Evolutionary conservation across 2,113 vertebrate species (phyloP).

Genomic region (Silurus meridionalis): DNA sequence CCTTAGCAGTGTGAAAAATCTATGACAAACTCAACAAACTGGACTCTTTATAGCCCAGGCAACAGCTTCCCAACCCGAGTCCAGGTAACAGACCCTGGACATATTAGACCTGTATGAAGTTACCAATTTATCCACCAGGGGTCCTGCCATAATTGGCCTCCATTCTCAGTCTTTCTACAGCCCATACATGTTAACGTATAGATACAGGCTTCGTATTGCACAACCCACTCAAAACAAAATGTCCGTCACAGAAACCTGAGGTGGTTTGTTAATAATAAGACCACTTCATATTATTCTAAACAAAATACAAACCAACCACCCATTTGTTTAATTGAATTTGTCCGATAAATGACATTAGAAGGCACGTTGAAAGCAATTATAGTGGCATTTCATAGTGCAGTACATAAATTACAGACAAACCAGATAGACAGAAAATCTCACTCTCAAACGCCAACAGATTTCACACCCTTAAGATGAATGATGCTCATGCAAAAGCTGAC

Average conservation of each 20-base stretch:
- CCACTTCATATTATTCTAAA: no score
- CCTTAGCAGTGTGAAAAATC: no score
- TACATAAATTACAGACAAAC: no score
- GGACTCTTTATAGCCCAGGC: not conserved
- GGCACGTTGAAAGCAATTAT: not conserved
- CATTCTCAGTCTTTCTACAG: not conserved
- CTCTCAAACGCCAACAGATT: no score
- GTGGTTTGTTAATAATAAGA: no score
- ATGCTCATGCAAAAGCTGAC: no score
- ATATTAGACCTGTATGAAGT: not conserved
- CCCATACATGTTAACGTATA: not conserved
- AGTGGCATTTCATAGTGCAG: no score
- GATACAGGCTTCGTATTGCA: no score
- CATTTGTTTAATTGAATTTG: not conserved
- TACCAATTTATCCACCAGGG: not conserved
- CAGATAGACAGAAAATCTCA: no score
- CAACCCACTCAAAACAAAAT: not conserved
- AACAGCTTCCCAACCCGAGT: not conserved
- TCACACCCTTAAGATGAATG: no score
- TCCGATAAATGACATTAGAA: not conserved
- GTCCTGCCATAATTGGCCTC: not conserved
- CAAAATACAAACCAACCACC: not conserved
- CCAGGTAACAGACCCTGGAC: not conserved
- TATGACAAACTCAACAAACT: not conserved
- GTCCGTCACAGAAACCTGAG: not conserved